Conservation (phyloP, 2,797 vertebrate genomes). For the Anguilla megastoma region DNA sequence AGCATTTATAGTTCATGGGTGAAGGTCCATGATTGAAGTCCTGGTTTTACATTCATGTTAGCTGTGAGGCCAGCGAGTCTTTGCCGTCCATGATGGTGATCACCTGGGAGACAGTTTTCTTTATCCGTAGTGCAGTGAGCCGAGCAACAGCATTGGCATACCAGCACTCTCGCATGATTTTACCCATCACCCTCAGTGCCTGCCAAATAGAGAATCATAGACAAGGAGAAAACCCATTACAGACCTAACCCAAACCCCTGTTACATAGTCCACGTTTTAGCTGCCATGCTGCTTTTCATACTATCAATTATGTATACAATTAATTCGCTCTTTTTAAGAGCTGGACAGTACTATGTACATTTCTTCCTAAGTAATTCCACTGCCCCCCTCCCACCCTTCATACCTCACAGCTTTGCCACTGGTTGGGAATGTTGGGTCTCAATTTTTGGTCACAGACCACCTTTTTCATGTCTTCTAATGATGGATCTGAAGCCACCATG, state of each 20-base stretch:
- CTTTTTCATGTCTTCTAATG: slow-evolving; percentile 92
- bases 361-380: neutral
- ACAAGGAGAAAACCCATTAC: neutral
- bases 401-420: slow-evolving; percentile 99
- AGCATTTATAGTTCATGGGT: slow-evolving; percentile 14
- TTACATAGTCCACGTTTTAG: neutral
- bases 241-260: neutral
- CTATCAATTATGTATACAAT: neutral
- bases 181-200: slow-evolving; percentile 90
- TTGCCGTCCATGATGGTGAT: slow-evolving; percentile 79
- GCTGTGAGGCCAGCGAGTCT: slow-evolving; percentile 62
- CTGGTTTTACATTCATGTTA: neutral
- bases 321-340: neutral
- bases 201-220: slow-evolving; percentile 49
- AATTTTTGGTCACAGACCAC: slow-evolving; percentile 94
- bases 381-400: slow-evolving; percentile 40
- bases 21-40: neutral
- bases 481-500: slow-evolving; percentile 94
- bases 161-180: slow-evolving; percentile 97
- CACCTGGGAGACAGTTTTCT: slow-evolving; percentile 93
- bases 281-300: neutral
- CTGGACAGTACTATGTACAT: neutral
- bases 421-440: slow-evolving; percentile 92
- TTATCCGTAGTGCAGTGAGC: slow-evolving; percentile 91
- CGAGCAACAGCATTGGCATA: slow-evolving; percentile 85